A percentile compares a stretch with the other conserved stretches of the same genome.
phyloP scores from a whole-genome alignment of 2,888 invertebrate species.

The Campoplex nolae region DNA sequence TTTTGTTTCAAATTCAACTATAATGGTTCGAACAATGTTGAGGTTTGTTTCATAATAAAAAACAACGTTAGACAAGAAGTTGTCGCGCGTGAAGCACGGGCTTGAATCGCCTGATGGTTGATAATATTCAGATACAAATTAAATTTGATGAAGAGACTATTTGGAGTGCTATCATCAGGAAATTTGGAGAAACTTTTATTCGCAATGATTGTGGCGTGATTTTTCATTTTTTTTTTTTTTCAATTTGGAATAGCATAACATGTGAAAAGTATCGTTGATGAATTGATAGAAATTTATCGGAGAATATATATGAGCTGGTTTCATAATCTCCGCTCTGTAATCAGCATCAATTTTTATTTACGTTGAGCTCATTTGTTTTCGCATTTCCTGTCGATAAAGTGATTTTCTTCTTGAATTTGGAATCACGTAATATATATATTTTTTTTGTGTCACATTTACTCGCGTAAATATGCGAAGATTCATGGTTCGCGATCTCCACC shows the following conservation, averaged over 20 bases:
- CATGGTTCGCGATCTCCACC: constrained; percentile 49
- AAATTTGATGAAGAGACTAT: background rate
- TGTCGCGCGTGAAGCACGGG: no score
- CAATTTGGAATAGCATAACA: background rate
- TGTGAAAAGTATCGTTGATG: background rate
- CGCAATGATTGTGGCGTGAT: background rate
- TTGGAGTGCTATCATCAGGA: no score
- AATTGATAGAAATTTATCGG: background rate
- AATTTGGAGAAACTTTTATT: no score
- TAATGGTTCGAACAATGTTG: no score
- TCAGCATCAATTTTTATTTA: background rate
- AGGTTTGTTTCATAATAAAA: no score
- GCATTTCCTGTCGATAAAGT: background rate
- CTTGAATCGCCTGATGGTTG: constrained; percentile 9
- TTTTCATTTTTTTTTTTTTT: background rate
- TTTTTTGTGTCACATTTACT: background rate
- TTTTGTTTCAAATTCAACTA: no score
- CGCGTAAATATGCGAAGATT: constrained; percentile 46
- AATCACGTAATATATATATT: background rate
- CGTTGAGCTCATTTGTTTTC: background rate
- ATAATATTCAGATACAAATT: constrained; percentile 20
- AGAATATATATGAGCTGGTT: background rate
- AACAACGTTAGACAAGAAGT: no score
- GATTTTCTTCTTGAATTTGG: background rate
- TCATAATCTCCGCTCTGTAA: background rate